Base-by-base conservation (phyloP, 2,888 invertebrate species). In the Chloroclystis v-ata region DNA sequence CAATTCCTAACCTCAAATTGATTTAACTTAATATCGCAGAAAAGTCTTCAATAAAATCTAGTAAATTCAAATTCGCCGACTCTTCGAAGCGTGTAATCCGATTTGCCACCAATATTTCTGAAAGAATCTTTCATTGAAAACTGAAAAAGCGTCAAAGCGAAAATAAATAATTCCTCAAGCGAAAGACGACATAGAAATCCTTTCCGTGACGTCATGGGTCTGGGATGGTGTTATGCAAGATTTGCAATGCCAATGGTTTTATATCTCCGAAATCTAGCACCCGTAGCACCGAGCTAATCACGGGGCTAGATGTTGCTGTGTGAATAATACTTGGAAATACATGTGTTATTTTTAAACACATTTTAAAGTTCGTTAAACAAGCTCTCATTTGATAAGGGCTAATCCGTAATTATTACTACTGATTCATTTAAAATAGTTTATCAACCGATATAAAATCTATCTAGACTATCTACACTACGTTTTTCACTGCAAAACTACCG, bases 111-210 rank as follows among this genome's bases (percentile, higher is more conserved):
- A 46, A 49, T 49, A 42, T 47, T 28, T 25, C 28, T 43, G 30
- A 28, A 29, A 30, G 37, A 42, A 30, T 25, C 30, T 28, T 28
- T 24, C 37, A 4, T 35, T 35, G 12, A 29, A 46, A 47, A 52
- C 40, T 57, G 43, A 46, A 54, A 51, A 49, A 53, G 52, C 44
- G 29, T 38, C 48, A 43, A 43, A 52, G 47, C 32, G 37, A 49
- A 54, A 56, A 57, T 57, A 57, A 57, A 57, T 57, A 57, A 57
- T 57, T 54, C 54, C 41, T 44, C 54, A 49, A 52, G 39, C 54
- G 52, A 20, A 33, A 26, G 47, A 39, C 37, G 56, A 59, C 58
- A 56, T 43, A 14, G 54, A 46, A 59, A 59, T 53, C 56, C 56
- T 59, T 58, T 56, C 50, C 49, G 44, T 49, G 51, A 49, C 52